A percentile compares a stretch with the other conserved stretches of the same genome.
phyloP scores from a whole-genome alignment of 2,797 vertebrate genomes.

The Lophius americanus region DNA sequence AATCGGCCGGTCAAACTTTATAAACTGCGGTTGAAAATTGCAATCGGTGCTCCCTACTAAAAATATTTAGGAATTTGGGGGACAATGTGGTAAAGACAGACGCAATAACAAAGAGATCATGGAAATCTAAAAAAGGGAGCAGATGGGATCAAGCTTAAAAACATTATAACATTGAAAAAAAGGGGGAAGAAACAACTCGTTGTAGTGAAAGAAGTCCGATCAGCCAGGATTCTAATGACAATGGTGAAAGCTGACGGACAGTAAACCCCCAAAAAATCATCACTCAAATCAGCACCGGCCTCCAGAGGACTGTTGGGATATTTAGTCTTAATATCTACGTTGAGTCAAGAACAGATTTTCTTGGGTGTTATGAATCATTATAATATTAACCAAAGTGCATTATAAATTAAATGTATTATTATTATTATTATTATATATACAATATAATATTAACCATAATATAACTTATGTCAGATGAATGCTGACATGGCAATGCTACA shows the following conservation, averaged over 20 bases:
- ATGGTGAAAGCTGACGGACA: background rate
- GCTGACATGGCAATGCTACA: background rate
- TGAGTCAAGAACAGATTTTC: background rate
- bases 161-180: slow-evolving; percentile 2
- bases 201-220: slow-evolving; percentile 3
- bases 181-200: slow-evolving; percentile 7
- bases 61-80: no score
- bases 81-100: no score
- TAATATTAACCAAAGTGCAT: background rate
- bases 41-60: no score
- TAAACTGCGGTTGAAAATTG: no score
- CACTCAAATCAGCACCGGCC: background rate
- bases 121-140: background rate
- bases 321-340: background rate
- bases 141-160: background rate
- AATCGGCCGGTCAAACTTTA: no score
- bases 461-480: no score
- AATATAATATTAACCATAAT: no score
- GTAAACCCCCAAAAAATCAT: no score
- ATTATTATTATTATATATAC: no score
- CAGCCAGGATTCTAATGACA: slow-evolving; percentile 1
- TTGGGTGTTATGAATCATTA: background rate
- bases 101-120: background rate
- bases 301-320: background rate
- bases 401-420: no score